A percentile compares a stretch with the other conserved stretches of the same genome.
These are phyloP conservation scores for Nomada lathburiana DNA, from an alignment of 2,888 invertebrate species.

Conservation along the genomic window DNA sequence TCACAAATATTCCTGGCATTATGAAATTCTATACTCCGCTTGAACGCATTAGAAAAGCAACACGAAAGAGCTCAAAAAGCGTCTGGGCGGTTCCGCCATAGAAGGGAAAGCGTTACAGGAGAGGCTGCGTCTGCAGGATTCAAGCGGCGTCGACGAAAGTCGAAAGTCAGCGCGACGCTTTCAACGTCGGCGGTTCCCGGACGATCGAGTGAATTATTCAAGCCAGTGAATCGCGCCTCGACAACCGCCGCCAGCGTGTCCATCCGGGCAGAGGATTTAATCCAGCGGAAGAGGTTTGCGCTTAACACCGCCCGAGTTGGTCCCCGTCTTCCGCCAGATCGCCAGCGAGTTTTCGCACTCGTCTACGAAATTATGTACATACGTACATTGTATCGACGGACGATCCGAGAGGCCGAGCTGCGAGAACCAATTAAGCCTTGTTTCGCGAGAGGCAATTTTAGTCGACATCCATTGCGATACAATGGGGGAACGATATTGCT, in stretches of 20 bases:
- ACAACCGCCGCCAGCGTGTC: slow-evolving; percentile 30
- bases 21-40: too few species aligned
- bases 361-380: slow-evolving; percentile 6
- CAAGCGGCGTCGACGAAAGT: not conserved
- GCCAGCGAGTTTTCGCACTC: slow-evolving; percentile 1
- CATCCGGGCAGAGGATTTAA: slow-evolving; percentile 24
- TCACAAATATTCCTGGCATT: too few species aligned
- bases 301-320: slow-evolving; percentile 3
- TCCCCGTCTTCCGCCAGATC: slow-evolving; percentile 20
- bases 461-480: too few species aligned
- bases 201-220: slow-evolving; percentile 45
- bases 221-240: slow-evolving; percentile 35
- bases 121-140: slow-evolving; percentile 27
- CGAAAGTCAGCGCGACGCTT: slow-evolving; percentile 31
- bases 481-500: too few species aligned
- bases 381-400: slow-evolving; percentile 19
- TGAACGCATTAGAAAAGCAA: too few species aligned
- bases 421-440: too few species aligned
- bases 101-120: not conserved
- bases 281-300: slow-evolving; percentile 26
- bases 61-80: not conserved
- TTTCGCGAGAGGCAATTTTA: too few species aligned
- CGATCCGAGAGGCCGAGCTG: not conserved
- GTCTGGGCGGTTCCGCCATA: not conserved
- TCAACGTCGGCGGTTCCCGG: slow-evolving; percentile 1